Base-by-base conservation (phyloP, 2,797 vertebrate genomes). In the Neosalanx taihuensis region DNA sequence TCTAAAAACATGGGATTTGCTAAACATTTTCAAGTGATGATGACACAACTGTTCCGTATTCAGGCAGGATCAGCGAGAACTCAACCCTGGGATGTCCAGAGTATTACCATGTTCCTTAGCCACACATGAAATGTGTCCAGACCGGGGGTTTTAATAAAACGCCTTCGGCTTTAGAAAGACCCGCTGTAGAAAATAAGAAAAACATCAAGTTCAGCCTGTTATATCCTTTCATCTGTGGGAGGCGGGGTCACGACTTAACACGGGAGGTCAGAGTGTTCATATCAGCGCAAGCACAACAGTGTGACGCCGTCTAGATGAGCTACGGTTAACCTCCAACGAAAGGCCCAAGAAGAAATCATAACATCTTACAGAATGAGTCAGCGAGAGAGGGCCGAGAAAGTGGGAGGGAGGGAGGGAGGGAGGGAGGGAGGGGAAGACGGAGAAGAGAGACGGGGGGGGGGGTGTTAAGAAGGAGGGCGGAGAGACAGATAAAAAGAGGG, bases 371-470 rank as follows among this genome's bases (percentile, higher is more conserved):
- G 51, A 4, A 53, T 18, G 51, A 17, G 51, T 53, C 4, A 17
- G 51, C 5, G 51, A 4, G 51, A 17, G 51, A n/a, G 51, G 18
- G 12, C 4, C 3, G 49, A 53, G 49, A 18, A 15, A 53, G 18
- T 1, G 18, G 18, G 18, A 53, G 51, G 18, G 7, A 6, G 51
- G 51, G 76, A 60, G 71, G 75, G 72, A 46, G 67, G 31, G 57
- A 72, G 62, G 81, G 72, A 10, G 70, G 75, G 62, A 63, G 30
- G 74, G 49, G 6, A 3, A 46, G 65, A 49, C 37, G 68, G 4
- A 18, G 31, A 33, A 33, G 18, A 46, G 56, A 72, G 61, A 64
- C 20, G 67, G 9, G n/a, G 33, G 62, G 76, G 69, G 79, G 23
- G 23, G 23, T 1, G 23, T 26, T 26, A 26, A 26, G 37, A 41